A percentile compares a stretch with the other conserved stretches of the same genome.
These are phyloP conservation scores for Etheostoma perlongum DNA, from an alignment of 2,797 vertebrate species.

Conservation along the genomic window DNA sequence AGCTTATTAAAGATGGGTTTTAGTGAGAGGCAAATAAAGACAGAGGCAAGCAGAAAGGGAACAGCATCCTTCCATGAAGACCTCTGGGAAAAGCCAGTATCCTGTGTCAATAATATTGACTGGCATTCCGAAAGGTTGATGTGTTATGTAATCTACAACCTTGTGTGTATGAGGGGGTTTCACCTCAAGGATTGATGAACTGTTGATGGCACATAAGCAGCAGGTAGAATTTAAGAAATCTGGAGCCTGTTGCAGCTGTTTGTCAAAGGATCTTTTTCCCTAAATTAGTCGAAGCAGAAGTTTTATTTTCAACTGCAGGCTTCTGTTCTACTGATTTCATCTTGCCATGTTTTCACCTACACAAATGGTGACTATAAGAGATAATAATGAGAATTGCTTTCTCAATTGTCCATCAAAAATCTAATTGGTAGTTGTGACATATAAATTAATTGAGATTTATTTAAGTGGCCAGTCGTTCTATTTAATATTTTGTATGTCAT, in stretches of 20 bases:
- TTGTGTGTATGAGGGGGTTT: slow-evolving; percentile 42
- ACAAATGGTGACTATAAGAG: neutral
- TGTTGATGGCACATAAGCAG: slow-evolving; percentile 47
- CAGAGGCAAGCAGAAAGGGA: slow-evolving; percentile 23
- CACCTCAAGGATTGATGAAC: slow-evolving; percentile 46
- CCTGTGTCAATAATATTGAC: slow-evolving; percentile 79
- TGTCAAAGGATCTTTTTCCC: slow-evolving; percentile 27
- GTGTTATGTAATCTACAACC: slow-evolving; percentile 75
- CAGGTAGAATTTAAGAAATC: slow-evolving; percentile 32
- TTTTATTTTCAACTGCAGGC: neutral
- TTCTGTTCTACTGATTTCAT: slow-evolving; percentile 2
- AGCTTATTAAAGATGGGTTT: slow-evolving; percentile 10
- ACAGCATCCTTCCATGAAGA: slow-evolving; percentile 33
- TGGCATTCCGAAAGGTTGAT: slow-evolving; percentile 47
- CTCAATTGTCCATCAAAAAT: slow-evolving; percentile 12
- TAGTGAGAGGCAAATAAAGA: slow-evolving; percentile 24
- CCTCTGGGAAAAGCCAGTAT: slow-evolving; percentile 59
- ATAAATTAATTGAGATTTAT: neutral
- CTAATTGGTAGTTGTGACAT: neutral
- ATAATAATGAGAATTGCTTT: slow-evolving; percentile 32
- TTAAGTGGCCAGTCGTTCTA: no score
- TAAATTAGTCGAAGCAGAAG: no score
- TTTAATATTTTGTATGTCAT: no score
- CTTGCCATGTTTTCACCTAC: neutral
- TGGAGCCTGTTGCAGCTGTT: slow-evolving; percentile 34